Evolutionary conservation across 2,113 vertebrate genomes (phyloP).

Genomic region (Oryzias woworae): DNA sequence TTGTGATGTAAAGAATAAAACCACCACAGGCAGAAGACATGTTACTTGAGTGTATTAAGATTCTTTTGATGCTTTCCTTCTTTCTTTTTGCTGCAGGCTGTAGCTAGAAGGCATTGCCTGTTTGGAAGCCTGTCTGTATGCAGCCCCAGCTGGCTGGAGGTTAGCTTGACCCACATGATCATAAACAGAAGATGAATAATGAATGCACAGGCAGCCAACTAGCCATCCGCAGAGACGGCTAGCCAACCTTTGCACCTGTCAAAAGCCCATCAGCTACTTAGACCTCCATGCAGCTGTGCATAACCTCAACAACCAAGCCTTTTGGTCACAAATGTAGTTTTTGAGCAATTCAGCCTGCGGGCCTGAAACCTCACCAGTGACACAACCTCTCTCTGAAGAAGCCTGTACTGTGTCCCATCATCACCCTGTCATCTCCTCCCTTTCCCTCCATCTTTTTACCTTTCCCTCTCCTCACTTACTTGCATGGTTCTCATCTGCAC

Average conservation of each 20-base stretch:
- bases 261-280: constrained; percentile 35
- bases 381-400: constrained; percentile 5
- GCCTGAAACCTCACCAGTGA: constrained; percentile 25
- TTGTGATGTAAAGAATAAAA: constrained; percentile 3
- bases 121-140: constrained; percentile 29
- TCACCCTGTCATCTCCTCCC: constrained; percentile 25
- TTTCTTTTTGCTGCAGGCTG: constrained; percentile 45
- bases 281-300: constrained; percentile 15
- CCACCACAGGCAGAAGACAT: constrained; percentile 7
- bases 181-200: constrained; percentile 68
- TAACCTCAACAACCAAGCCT: constrained; percentile 13
- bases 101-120: constrained; percentile 37
- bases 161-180: constrained; percentile 68
- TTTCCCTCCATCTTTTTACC: constrained; percentile 7
- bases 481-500: constrained; percentile 30
- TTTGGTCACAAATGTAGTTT: constrained; percentile 32
- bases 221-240: constrained; percentile 38
- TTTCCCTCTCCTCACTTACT: constrained; percentile 28
- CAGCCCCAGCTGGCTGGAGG: constrained; percentile 41
- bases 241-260: constrained; percentile 39
- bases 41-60: constrained; percentile 31
- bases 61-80: constrained; percentile 35
- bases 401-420: neutral
- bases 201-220: constrained; percentile 55
- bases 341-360: constrained; percentile 9